Evolutionary conservation across 2,797 vertebrate species (phyloP).

Genomic region (Mastacembelus armatus): DNA sequence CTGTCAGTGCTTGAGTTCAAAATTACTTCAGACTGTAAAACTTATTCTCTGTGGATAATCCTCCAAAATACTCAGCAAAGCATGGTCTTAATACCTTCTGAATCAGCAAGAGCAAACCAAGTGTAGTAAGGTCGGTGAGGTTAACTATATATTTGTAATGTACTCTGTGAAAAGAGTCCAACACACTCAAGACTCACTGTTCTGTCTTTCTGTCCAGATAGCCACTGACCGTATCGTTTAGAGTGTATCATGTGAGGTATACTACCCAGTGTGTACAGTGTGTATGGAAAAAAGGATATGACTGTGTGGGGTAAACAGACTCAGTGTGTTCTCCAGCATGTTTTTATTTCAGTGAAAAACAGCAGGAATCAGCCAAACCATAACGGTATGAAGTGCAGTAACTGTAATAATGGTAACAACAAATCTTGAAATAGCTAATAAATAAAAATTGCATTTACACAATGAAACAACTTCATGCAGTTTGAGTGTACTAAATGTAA

Average conservation of each 20-base stretch:
- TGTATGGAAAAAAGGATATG: neutral
- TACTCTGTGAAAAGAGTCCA: neutral
- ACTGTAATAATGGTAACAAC: slow-evolving; percentile 25
- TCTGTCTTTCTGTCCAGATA: too few species aligned
- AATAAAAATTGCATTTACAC: slow-evolving; percentile 53
- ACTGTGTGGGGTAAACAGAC: slow-evolving; percentile 6
- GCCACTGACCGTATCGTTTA: too few species aligned
- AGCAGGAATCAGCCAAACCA: slow-evolving; percentile 45
- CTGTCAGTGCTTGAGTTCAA: slow-evolving; percentile 32
- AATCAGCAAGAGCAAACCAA: slow-evolving; percentile 14
- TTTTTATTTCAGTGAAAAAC: slow-evolving; percentile 69
- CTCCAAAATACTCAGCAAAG: slow-evolving; percentile 26
- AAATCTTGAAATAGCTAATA: slow-evolving; percentile 54
- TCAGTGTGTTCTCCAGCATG: slow-evolving; percentile 37
- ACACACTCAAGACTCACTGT: neutral
- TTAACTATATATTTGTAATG: slow-evolving; percentile 27
- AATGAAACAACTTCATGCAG: slow-evolving; percentile 27
- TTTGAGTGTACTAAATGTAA: slow-evolving; percentile 7
- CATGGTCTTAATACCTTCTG: slow-evolving; percentile 28
- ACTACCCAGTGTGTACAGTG: neutral
- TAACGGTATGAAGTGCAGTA: slow-evolving; percentile 72
- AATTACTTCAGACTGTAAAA: slow-evolving; percentile 36
- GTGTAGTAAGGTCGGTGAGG: slow-evolving; percentile 21
- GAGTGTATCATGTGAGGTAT: neutral
- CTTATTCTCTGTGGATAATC: slow-evolving; percentile 50